Evolutionary conservation across 1,140 invertebrate species (phyloP).

Genomic region (Drosophila sturtevanti): DNA sequence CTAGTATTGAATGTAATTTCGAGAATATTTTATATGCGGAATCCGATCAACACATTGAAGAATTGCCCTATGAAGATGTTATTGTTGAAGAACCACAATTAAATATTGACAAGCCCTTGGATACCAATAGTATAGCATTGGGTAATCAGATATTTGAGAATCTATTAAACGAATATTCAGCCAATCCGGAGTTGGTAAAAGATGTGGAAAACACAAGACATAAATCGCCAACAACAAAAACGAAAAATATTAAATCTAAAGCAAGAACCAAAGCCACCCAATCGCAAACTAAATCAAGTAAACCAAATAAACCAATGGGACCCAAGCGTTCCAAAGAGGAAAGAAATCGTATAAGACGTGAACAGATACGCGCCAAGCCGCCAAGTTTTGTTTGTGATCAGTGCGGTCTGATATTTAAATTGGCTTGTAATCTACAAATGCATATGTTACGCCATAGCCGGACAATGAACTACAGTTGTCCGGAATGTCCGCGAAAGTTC

Average conservation of each 20-base stretch:
- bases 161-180: constrained; percentile 38
- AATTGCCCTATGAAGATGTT: background rate
- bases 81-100: background rate
- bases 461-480: constrained; percentile 57
- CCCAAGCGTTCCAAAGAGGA: constrained; percentile 45
- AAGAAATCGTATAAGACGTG: constrained; percentile 54
- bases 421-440: constrained; percentile 59
- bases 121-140: constrained; percentile 33
- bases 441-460: constrained; percentile 56
- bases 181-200: constrained; percentile 1
- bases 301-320: background rate
- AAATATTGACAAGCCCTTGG: background rate
- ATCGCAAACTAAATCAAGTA: background rate
- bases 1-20: constrained; percentile 4
- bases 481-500: constrained; percentile 55
- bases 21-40: constrained; percentile 2
- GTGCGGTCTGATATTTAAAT: constrained; percentile 56
- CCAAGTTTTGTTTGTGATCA: constrained; percentile 62
- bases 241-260: background rate
- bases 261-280: background rate
- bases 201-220: background rate
- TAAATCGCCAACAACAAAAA: background rate
- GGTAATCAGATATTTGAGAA: constrained; percentile 47
- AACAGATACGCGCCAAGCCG: constrained; percentile 45
- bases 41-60: background rate